Base-by-base conservation (phyloP, 2,113 vertebrate genomes). In the Morphnarchus princeps region DNA sequence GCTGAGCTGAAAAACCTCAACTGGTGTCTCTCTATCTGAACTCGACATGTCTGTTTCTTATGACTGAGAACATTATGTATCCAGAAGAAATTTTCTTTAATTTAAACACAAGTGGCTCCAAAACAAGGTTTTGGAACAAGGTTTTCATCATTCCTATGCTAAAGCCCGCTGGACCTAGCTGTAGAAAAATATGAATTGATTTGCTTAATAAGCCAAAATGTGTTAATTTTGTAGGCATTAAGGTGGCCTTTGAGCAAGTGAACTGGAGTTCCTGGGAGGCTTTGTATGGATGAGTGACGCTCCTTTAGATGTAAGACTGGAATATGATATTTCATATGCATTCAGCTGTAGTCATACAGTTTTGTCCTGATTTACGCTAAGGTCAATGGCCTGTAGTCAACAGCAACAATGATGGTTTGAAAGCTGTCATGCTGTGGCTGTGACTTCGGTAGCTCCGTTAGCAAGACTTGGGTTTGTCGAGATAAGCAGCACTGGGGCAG, bases 281-380 rank as follows among this genome's bases (percentile, higher is more conserved):
- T 42, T 42, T 24, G 42, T 8, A 18, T 7, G 15, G 20, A 40
- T 7, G 32, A 58, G 34, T 24, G 40, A 29, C 17, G 3, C 32
- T 13, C 18, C 21, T n/a, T 40, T 34, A n/a, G 25, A 6, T 3
- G 10, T 63, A 20, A 71, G 31, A 42, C 13, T 19, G 36, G 21
- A 45, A 18, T 11, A 5, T 0, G 3, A 6, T 36, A 31, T 67
- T 47, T 49, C 16, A 8, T 21, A 0, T 6, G 32, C 29, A 2
- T 36, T 43, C 20, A 7, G 17, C 58, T 61, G 32, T 9, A 9
- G 15, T 2, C 36, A 18, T 9, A 7, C 6, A 0, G 50, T 29
- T 42, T 32, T 21, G 28, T 29, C 36, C 76, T 32, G 31, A 21
- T 65, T 59, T 29, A 21, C 6, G 31, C 9, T 7, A 13, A 22